These are phyloP conservation scores for Gonioctena quinquepunctata DNA, from an alignment of 1,140 invertebrate genomes.

Conservation along the genomic window DNA sequence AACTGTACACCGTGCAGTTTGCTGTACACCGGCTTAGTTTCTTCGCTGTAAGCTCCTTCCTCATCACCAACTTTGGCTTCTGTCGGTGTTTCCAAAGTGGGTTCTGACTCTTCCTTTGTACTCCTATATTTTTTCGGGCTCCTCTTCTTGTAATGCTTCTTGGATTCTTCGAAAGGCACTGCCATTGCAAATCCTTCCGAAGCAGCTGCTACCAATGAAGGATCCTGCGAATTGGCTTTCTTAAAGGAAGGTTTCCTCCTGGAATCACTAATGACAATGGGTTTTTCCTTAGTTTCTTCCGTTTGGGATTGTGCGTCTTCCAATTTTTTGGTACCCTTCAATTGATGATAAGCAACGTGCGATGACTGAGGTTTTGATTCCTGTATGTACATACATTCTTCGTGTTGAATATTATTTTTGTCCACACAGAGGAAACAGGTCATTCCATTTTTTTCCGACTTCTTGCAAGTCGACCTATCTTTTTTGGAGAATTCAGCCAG, in stretches of 20 bases:
- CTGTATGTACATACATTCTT: slow-evolving; percentile 76
- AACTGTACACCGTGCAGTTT: slow-evolving; percentile 65
- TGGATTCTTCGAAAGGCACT: background rate
- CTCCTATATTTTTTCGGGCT: slow-evolving; percentile 27
- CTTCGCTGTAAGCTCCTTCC: slow-evolving; percentile 63
- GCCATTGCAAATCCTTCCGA: slow-evolving; percentile 2
- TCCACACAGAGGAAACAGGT: slow-evolving; percentile 74
- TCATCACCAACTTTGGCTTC: slow-evolving; percentile 59
- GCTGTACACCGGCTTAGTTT: slow-evolving; percentile 67
- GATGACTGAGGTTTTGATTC: slow-evolving; percentile 63
- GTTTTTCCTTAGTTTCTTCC: slow-evolving; percentile 11
- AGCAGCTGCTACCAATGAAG: slow-evolving; percentile 28
- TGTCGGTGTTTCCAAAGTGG: slow-evolving; percentile 57
- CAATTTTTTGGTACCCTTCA: slow-evolving; percentile 31
- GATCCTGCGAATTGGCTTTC: slow-evolving; percentile 20
- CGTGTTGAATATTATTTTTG: slow-evolving; percentile 67
- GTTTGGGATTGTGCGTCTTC: slow-evolving; percentile 16
- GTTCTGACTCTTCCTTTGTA: slow-evolving; percentile 46
- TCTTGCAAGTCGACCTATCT: slow-evolving; percentile 71
- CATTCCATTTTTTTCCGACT: slow-evolving; percentile 70
- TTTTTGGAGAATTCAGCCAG: slow-evolving; percentile 70
- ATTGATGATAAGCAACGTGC: slow-evolving; percentile 54
- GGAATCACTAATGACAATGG: slow-evolving; percentile 20
- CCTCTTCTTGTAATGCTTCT: slow-evolving; percentile 8
- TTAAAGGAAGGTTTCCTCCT: slow-evolving; percentile 39